Base-by-base conservation (phyloP, 2,797 vertebrate genomes). In the Cyclopterus lumpus region DNA sequence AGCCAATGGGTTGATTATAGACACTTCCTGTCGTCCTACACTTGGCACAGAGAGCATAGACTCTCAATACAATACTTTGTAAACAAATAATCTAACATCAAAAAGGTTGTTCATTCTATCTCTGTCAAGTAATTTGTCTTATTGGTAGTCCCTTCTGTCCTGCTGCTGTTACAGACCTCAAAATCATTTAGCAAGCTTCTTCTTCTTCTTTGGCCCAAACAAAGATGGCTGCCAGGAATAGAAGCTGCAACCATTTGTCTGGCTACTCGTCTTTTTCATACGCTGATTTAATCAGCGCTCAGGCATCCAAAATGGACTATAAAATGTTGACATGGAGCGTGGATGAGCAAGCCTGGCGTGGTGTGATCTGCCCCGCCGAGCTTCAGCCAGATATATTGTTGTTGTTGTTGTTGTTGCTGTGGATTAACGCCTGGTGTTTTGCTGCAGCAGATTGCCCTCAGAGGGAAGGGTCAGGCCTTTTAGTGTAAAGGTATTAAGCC, bases 401-500 rank as follows among this genome's bases (percentile, higher is more conserved):
- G 80, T 82, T 82, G 79, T 80, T 82, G 82, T 79, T 86, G 77
- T 84, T 81, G 85, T 55, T 61, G 80, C 38, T 55, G 73, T 85
- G 88, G 92, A 91, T 92, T 91, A 91, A 46, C 73, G 70, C 54
- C 24, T 6, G 80, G 53, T 58, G 81, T 72, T 81, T 81, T 88
- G 65, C 79, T 80, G 74, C 79, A 67, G 85, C 85, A 87, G 86
- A 86, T 87, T 87, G 85, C 79, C 77, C 83, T 86, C 69, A 0
- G 46, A 77, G 84, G 66, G 80, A 54, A 73, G 28, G 44, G 26
- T 22, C 79, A 75, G 87, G 85, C 87, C 86, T 89, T 91, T 92
- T 89, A 89, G 90, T 84, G 90, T 89, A 49, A 88, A 88, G 82
- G 89, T 90, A 86, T 92, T 93, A 92, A 88, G 67, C 54, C 66